Base-by-base conservation (phyloP, 1,140 invertebrate genomes). In the Babylonia areolata region DNA sequence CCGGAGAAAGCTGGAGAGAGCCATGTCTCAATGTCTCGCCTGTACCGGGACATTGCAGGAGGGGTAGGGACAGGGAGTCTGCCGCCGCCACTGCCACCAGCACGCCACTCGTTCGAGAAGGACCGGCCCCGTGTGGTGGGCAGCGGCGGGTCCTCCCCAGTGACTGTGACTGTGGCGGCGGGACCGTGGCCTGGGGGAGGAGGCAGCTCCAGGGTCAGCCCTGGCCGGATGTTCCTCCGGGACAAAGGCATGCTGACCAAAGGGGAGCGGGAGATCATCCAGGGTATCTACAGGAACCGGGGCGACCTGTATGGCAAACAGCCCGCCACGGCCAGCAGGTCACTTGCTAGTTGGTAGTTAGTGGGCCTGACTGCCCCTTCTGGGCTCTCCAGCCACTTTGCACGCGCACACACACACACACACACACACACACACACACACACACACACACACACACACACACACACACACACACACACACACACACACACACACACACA, bases 231-330 rank as follows among this genome's bases (percentile, higher is more conserved):
- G 92, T 92, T 93, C 75, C 37, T 91, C 3, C 77, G 90, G 37
- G 91, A 92, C 84, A 92, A 93, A 79, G 90, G 89, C 11, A 87
- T 87, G n/a, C 86, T 93, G 28, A 93, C 92, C n/a, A 91, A 91
- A 86, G 92, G 92, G 3, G 92, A 93, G 85, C 86, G 89, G 42
- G 92, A 93, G 84, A 93, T 93, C 40, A 93, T 93, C 42, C 88
- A 90, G 39, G 92, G 92, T 23, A 93, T 93, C 42, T 92, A 89
- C 87, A 90, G 88, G 84, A 93, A 93, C 83, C 84, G 92, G 54
- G 90, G 92, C 20, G 90, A 92, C 83, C 40, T 90, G n/a, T n/a
- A n/a, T n/a, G n/a, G n/a, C n/a, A n/a, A n/a, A n/a, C n/a, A n/a
- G n/a, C n/a, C n/a, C n/a, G n/a, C n/a, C n/a, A n/a, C n/a, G 20